Percentiles rank a stretch among this genome's conserved stretches.
Conservation (phyloP, 1,140 invertebrate species). For the Macrotrachela quadricornifera region DNA sequence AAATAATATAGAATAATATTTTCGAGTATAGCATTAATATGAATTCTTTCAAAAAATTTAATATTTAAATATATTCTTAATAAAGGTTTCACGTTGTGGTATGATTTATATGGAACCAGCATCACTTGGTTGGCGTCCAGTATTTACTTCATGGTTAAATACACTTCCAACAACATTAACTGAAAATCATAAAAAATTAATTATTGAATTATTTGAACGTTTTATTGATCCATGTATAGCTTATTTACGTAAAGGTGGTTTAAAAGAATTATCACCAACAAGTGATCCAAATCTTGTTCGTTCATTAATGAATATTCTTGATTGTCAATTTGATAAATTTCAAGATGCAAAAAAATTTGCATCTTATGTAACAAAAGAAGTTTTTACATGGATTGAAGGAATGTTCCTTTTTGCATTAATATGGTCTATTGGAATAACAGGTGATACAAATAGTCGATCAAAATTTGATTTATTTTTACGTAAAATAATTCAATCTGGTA, state of each 20-base stretch:
- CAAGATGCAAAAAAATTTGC: conserved; percentile 45
- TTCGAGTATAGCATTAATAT: no score
- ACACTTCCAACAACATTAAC: conserved; percentile 48
- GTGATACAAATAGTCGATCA: conserved; percentile 46
- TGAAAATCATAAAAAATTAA: conserved; percentile 42
- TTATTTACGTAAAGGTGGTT: conserved; percentile 38
- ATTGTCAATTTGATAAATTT: conserved; percentile 66
- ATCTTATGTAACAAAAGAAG: conserved; percentile 26
- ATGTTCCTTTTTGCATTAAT: conserved; percentile 74
- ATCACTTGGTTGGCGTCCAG: conserved; percentile 65
- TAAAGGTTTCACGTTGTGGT: conserved; percentile 66
- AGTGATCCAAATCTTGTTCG: conserved; percentile 62
- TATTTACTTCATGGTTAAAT: conserved; percentile 66
- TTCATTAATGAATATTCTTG: conserved; percentile 62
- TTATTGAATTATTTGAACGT: conserved; percentile 54
- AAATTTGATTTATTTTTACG: conserved; percentile 60
- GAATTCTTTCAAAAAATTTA: no score
- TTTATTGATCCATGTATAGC: conserved; percentile 46
- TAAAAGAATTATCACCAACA: conserved; percentile 59
- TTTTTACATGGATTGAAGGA: conserved; percentile 35
- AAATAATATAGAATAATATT: no score
- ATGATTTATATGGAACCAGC: conserved; percentile 88
- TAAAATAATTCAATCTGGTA: conserved; percentile 32
- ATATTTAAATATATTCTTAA: no score
- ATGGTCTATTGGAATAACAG: conserved; percentile 65